phyloP scores from a whole-genome alignment of 2,797 vertebrate genomes.

The Okamejei kenojei region DNA sequence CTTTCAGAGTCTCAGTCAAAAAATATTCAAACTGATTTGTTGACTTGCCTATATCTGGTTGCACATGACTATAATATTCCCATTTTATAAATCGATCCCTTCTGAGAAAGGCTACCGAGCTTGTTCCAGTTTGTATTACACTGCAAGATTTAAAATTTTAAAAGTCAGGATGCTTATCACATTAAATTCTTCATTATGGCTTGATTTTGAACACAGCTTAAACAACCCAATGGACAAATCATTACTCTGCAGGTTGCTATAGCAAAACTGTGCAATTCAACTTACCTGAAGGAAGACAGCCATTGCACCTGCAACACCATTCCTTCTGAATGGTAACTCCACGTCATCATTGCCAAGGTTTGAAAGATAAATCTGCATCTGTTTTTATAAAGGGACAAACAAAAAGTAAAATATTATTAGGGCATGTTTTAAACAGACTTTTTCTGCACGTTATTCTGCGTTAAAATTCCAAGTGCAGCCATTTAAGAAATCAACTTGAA shows the following conservation, averaged over 20 bases:
- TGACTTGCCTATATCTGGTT: background rate
- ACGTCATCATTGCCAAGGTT: constrained; percentile 95
- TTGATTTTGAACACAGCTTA: background rate
- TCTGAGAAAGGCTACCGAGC: background rate
- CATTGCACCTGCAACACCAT: constrained; percentile 83
- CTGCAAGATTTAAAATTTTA: background rate
- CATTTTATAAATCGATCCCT: background rate
- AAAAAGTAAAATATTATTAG: constrained; percentile 43
- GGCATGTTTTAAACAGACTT: background rate
- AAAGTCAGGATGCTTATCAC: background rate
- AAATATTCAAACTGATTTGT: constrained; percentile 13
- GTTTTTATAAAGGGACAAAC: constrained; percentile 50
- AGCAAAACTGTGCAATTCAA: constrained; percentile 41
- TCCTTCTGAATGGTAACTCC: constrained; percentile 77
- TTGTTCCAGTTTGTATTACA: background rate
- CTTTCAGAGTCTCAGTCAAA: background rate
- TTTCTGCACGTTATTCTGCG: background rate
- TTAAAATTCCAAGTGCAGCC: background rate
- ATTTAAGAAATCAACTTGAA: constrained; percentile 14
- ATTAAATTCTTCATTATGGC: background rate
- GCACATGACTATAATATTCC: background rate
- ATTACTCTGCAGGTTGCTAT: background rate
- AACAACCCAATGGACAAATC: background rate
- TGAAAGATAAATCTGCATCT: constrained; percentile 99
- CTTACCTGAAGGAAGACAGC: constrained; percentile 89